Percentiles rank a stretch among this genome's conserved stretches.
phyloP scores from a whole-genome alignment of 2,888 invertebrate genomes.

The Gonocerus acuteangulatus region DNA sequence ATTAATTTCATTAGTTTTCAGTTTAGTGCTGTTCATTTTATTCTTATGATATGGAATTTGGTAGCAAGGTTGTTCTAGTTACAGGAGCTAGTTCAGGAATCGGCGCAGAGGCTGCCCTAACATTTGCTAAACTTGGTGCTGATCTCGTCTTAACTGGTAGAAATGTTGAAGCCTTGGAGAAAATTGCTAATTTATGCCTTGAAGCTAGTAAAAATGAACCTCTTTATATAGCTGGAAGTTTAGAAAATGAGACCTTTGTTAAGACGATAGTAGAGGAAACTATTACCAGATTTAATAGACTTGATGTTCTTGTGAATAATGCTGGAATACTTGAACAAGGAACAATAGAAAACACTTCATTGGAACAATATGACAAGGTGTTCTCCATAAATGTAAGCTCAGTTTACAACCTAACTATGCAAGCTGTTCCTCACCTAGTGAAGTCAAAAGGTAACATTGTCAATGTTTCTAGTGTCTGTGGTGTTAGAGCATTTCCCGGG shows the following conservation, averaged over 20 bases:
- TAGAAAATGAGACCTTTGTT: conserved; percentile 65
- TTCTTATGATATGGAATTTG: conserved; percentile 52
- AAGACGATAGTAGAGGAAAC: conserved; percentile 64
- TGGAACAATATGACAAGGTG: conserved; percentile 81
- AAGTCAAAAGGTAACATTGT: conserved; percentile 83
- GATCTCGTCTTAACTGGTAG: conserved; percentile 62
- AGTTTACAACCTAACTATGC: conserved; percentile 72
- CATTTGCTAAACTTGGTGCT: conserved; percentile 67
- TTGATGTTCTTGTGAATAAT: conserved; percentile 79
- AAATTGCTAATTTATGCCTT: conserved; percentile 53
- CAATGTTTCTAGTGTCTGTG: conserved; percentile 91
- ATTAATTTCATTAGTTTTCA: too few relatives aligned
- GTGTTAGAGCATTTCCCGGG: conserved; percentile 80
- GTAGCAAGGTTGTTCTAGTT: conserved; percentile 64
- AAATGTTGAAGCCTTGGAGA: conserved; percentile 58
- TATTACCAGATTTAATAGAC: conserved; percentile 61
- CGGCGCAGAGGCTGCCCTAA: conserved; percentile 71
- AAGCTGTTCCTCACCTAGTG: conserved; percentile 78
- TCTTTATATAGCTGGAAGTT: conserved; percentile 58
- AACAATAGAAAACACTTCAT: conserved; percentile 71
- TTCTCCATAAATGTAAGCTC: conserved; percentile 85
- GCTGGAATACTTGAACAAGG: conserved; percentile 80
- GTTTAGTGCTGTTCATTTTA: too few relatives aligned
- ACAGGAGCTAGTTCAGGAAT: conserved; percentile 82
- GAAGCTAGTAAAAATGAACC: conserved; percentile 45